phyloP scores from a whole-genome alignment of 2,888 invertebrate genomes.

The Leptinotarsa rubiginosa region DNA sequence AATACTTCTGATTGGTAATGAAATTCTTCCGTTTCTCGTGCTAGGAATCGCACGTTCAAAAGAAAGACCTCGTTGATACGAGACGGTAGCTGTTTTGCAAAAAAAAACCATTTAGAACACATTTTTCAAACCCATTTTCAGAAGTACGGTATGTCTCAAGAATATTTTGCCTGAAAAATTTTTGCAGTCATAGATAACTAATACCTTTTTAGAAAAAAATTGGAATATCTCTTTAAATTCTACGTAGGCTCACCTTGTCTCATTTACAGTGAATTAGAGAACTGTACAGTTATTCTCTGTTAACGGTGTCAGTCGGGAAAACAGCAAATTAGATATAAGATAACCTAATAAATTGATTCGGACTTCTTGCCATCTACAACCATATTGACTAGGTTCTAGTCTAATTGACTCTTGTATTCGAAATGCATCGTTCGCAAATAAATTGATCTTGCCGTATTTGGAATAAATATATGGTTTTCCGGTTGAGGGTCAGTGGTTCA shows the following conservation, averaged over 20 bases:
- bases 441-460: conserved; percentile 29
- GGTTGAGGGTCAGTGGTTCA: conserved; percentile 19
- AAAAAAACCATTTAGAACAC: no score
- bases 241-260: neutral
- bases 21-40: no score
- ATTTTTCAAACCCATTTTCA: no score
- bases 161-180: no score
- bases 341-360: conserved; percentile 23
- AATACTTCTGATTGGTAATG: no score
- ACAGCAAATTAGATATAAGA: conserved; percentile 18
- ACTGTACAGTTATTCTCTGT: conserved; percentile 7
- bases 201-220: no score
- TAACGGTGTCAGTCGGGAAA: conserved; percentile 3
- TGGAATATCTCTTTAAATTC: no score
- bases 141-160: no score
- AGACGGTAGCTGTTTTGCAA: no score
- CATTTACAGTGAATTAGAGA: neutral
- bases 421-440: conserved; percentile 24
- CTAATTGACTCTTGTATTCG: conserved; percentile 28
- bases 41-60: no score
- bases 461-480: conserved; percentile 28
- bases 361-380: neutral
- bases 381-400: conserved; percentile 19
- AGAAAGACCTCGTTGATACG: no score
- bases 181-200: no score